phyloP scores from a whole-genome alignment of 2,113 vertebrate species.

The Triplophysa tibetana region DNA sequence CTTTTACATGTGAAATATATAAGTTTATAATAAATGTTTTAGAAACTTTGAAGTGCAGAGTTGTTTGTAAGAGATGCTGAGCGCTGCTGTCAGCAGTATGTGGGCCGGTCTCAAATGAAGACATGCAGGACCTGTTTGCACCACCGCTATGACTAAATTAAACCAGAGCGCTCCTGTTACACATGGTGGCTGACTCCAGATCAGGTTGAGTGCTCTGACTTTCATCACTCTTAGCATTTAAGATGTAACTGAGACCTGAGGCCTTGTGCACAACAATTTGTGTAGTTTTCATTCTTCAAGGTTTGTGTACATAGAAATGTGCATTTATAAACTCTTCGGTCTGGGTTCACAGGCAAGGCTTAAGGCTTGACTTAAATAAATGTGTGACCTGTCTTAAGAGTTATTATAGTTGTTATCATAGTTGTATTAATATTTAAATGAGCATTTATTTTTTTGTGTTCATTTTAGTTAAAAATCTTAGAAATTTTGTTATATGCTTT shows the following conservation, averaged over 20 bases:
- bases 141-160: slow-evolving; percentile 30
- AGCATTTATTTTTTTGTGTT: no score
- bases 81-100: slow-evolving; percentile 26
- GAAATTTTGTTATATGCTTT: no score
- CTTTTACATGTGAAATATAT: slow-evolving; percentile 62
- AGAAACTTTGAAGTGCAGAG: slow-evolving; percentile 50
- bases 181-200: slow-evolving; percentile 28
- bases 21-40: slow-evolving; percentile 64
- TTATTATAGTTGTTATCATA: no score
- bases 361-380: no score
- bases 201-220: slow-evolving; percentile 31
- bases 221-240: slow-evolving; percentile 9
- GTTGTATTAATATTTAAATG: no score
- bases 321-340: no score
- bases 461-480: no score
- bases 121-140: slow-evolving; percentile 22
- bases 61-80: slow-evolving; percentile 39
- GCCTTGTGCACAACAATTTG: neutral
- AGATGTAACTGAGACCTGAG: slow-evolving; percentile 13
- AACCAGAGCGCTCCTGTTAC: slow-evolving; percentile 29
- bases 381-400: no score
- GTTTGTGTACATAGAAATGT: no score
- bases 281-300: no score
- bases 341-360: no score
- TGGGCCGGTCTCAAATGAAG: slow-evolving; percentile 28